Conservation (phyloP, 1,140 invertebrate species). For the Meloidogyne floridensis region DNA sequence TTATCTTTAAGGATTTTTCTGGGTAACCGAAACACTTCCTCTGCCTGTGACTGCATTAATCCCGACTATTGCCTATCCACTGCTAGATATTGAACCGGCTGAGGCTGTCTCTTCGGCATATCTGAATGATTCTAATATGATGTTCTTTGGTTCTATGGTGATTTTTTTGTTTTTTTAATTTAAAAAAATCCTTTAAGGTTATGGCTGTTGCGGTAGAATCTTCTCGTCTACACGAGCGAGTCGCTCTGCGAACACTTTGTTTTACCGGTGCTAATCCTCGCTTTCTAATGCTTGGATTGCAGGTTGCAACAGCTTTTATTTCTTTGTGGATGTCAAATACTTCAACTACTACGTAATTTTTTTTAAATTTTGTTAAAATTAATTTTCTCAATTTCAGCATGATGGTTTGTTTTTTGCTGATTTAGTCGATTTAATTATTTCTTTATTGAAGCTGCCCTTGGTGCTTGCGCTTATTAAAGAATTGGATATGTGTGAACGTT, state of each 20-base stretch:
- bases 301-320: conserved; percentile 41
- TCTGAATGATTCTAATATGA: conserved; percentile 66
- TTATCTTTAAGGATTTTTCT: conserved; percentile 52
- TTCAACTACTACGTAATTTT: conserved; percentile 70
- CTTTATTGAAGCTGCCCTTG: conserved; percentile 54
- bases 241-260: conserved; percentile 75
- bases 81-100: conserved; percentile 63
- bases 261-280: conserved; percentile 51
- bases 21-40: conserved; percentile 68
- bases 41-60: conserved; percentile 67
- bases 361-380: neutral
- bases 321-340: conserved; percentile 69
- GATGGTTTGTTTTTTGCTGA: conserved; percentile 66
- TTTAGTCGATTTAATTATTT: conserved; percentile 16
- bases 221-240: conserved; percentile 79
- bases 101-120: conserved; percentile 64
- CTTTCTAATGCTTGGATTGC: conserved; percentile 52
- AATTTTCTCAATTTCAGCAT: conserved; percentile 66
- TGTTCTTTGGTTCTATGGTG: too few species aligned
- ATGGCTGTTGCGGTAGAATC: conserved; percentile 77
- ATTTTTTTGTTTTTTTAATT: neutral
- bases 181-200: neutral
- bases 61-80: conserved; percentile 66
- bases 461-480: conserved; percentile 53
- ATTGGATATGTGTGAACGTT: conserved; percentile 46